Evolutionary conservation across 2,888 invertebrate species (phyloP).

Genomic region (Drosophila mimica): DNA sequence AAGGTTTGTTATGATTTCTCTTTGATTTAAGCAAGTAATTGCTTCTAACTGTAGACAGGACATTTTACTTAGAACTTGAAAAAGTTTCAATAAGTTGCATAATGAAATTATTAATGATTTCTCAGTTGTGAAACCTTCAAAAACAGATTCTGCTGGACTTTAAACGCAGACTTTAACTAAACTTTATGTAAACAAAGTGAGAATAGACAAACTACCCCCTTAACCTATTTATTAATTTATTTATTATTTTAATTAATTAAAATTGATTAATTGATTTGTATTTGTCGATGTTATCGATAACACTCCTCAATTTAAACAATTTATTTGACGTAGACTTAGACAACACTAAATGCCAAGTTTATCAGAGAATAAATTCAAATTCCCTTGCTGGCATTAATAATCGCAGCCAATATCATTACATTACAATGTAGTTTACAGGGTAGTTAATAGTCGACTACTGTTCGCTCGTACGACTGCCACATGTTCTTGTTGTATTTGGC

Average conservation of each 20-base stretch:
- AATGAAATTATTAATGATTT: too few species aligned
- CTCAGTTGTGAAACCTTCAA: too few species aligned
- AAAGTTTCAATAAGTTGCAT: too few species aligned
- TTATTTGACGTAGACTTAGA: not conserved
- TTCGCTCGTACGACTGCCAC: not conserved
- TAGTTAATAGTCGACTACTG: not conserved
- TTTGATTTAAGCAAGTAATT: not conserved
- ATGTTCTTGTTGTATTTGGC: slow-evolving; percentile 45
- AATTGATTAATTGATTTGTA: too few species aligned
- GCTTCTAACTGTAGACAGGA: not conserved
- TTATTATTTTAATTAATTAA: too few species aligned
- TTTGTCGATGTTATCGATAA: not conserved
- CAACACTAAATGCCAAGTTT: not conserved
- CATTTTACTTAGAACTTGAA: too few species aligned
- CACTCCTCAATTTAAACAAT: not conserved
- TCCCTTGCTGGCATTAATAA: not conserved
- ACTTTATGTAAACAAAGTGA: too few species aligned
- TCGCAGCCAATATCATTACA: not conserved
- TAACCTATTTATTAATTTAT: too few species aligned
- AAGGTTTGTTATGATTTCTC: not conserved
- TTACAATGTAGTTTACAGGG: not conserved
- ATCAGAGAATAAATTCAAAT: not conserved
- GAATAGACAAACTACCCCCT: too few species aligned
- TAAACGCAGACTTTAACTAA: too few species aligned
- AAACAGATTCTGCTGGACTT: too few species aligned